Evolutionary conservation across 1,140 invertebrate species (phyloP), one percentile per base, ranked within the genome.

Genomic region (Oedothorax gibbosus): DNA sequence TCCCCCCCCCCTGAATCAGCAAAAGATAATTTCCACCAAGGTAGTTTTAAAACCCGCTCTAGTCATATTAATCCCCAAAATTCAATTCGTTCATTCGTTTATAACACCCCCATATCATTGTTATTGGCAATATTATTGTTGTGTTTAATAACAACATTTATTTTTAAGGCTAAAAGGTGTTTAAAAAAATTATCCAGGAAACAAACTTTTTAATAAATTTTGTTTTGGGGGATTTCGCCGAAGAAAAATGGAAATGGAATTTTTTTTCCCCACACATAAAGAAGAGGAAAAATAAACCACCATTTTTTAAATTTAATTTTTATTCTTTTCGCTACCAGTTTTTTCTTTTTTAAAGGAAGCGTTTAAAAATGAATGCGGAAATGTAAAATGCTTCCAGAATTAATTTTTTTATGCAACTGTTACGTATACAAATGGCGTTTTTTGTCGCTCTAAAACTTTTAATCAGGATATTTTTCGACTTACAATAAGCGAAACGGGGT

Each of bases 21-120:
- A 73, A 50, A 82, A 64, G 77, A 79, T 79, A 79, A 79, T 79
- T 79, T 75, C 57, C 53, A 73, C 53, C 53, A 35, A 57, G 54
- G 72, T 75, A 57, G 62, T 68, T 21, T 71, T 35, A 50, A n/a
- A 12, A 51, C 12, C 20, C 50, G 50, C 53, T n/a, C n/a, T 12
- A 50, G 11, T 20, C 50, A 71, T n/a, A 14, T 14, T 14, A 11
- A 49, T 51, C 53, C 14, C 68, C 8, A 2, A 14, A 51, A 51
- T 71, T 11, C 12, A 15, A 51, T 71, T 71, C 11, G 15, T 51
- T 50, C 8, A 14, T 71, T 35, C 35, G 35, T 1, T 35, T 35
- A 35, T 35, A 35, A 35, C 35, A 35, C 35, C 35, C 35, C 35
- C 35, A 1, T 35, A 35, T 35, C 35, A 35, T 35, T 35, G 35